These are phyloP conservation scores for Rhopalosiphum maidis DNA, from an alignment of 1,140 invertebrate genomes.

Conservation along the genomic window DNA sequence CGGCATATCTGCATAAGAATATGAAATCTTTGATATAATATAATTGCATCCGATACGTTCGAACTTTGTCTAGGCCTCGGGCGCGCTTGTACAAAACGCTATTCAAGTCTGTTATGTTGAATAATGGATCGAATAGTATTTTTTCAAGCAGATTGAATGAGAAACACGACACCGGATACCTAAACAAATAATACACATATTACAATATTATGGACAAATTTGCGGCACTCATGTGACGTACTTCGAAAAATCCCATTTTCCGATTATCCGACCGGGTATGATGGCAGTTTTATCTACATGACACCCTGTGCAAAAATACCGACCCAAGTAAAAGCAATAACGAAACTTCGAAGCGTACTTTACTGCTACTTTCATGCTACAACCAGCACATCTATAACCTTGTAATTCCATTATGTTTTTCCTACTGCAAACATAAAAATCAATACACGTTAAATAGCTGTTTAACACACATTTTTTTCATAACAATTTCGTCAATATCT, in stretches of 20 bases:
- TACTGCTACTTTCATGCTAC: conserved; percentile 79
- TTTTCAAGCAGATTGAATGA: conserved; percentile 78
- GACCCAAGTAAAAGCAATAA: conserved; percentile 85
- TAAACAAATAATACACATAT: conserved; percentile 69
- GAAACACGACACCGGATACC: conserved; percentile 83
- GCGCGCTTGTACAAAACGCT: conserved; percentile 71
- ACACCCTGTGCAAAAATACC: conserved; percentile 89
- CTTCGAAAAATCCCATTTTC: conserved; percentile 77
- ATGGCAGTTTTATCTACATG: conserved; percentile 78
- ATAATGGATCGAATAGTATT: conserved; percentile 81
- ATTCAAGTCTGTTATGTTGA: conserved; percentile 77
- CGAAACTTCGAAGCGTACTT: conserved; percentile 76
- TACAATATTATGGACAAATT: conserved; percentile 58
- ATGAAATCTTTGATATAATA: conserved; percentile 75
- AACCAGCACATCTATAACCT: conserved; percentile 84
- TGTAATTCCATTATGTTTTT: conserved; percentile 75
- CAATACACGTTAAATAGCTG: not conserved
- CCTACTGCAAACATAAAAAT: conserved; percentile 67
- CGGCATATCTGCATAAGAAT: conserved; percentile 70
- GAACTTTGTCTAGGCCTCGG: conserved; percentile 69
- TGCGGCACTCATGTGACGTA: conserved; percentile 60
- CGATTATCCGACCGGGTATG: conserved; percentile 80
- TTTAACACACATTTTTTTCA: not conserved
- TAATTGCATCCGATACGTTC: conserved; percentile 71
- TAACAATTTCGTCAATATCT: too few relatives aligned